Percentiles rank a stretch among this genome's conserved stretches.
Conservation (phyloP, 2,113 vertebrate genomes). For the Acanthisitta chloris region DNA sequence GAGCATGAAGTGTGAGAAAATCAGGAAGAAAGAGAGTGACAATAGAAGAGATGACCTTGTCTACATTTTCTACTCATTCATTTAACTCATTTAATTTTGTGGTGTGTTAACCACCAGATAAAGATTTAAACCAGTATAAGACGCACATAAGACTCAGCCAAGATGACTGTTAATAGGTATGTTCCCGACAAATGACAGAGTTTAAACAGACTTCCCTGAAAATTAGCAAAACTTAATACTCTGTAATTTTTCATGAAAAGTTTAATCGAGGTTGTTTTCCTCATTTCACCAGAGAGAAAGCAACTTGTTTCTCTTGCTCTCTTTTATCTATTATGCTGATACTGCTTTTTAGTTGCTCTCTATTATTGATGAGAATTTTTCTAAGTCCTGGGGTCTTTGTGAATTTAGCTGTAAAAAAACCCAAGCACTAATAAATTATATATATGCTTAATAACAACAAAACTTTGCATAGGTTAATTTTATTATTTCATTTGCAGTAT, state of each 20-base stretch:
- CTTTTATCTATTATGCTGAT: not conserved
- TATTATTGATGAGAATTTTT: conserved; percentile 13
- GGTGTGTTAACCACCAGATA: not conserved
- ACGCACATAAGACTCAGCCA: accelerated
- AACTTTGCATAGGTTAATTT: not conserved
- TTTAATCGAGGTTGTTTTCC: not conserved
- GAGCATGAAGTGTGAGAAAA: not conserved
- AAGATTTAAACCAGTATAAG: not conserved
- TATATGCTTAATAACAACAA: not conserved
- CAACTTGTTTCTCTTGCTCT: not conserved
- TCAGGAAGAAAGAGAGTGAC: not conserved
- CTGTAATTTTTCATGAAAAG: not conserved
- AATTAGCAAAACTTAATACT: not conserved
- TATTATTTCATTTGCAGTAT: not conserved
- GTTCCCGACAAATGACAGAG: not conserved
- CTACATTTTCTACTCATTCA: not conserved
- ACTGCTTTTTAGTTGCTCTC: not conserved
- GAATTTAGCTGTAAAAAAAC: not conserved
- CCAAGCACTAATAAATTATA: not conserved
- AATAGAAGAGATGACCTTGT: not conserved
- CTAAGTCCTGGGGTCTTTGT: not conserved
- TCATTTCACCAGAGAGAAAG: not conserved
- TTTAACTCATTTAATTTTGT: not conserved
- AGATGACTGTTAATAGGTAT: not conserved
- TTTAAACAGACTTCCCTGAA: not conserved